Evolutionary conservation across 2,888 invertebrate genomes (phyloP).

Genomic region (Chesias legatella): DNA sequence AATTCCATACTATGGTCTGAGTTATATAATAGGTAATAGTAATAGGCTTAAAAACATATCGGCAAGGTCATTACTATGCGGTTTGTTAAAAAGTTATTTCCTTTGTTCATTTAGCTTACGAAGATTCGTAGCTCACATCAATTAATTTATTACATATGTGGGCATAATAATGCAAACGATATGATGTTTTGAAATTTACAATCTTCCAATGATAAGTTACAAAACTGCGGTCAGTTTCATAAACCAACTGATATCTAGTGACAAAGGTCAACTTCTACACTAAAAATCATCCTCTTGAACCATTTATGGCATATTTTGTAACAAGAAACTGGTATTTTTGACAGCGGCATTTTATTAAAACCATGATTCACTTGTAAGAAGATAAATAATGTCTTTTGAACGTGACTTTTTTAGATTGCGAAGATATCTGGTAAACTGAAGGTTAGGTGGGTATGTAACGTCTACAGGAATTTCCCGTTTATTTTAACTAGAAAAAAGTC

Average conservation of each 20-base stretch:
- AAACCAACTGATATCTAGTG: slow-evolving; percentile 20
- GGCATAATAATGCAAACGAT: slow-evolving; percentile 48
- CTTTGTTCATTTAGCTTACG: slow-evolving; percentile 26
- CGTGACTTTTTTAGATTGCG: too few species aligned
- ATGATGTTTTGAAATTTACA: slow-evolving; percentile 38
- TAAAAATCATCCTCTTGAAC: slow-evolving; percentile 23
- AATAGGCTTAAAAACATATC: too few species aligned
- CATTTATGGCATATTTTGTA: slow-evolving; percentile 22
- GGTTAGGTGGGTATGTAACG: background rate
- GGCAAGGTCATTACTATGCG: too few species aligned
- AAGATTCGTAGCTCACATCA: slow-evolving; percentile 34
- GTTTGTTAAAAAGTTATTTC: background rate
- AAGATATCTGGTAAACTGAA: too few species aligned
- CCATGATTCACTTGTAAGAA: too few species aligned
- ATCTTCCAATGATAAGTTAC: slow-evolving; percentile 38
- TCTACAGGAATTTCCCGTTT: background rate
- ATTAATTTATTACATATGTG: slow-evolving; percentile 31
- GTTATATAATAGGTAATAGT: too few species aligned
- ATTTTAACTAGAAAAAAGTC: background rate
- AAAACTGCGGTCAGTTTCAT: slow-evolving; percentile 35
- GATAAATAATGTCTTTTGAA: too few species aligned
- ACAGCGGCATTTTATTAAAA: too few species aligned
- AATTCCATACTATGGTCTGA: too few species aligned
- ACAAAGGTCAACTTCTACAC: slow-evolving; percentile 29
- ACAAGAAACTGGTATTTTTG: slow-evolving; percentile 12